These are phyloP conservation scores for Anas bernieri DNA, from an alignment of 2,797 vertebrate genomes.

Conservation along the genomic window DNA sequence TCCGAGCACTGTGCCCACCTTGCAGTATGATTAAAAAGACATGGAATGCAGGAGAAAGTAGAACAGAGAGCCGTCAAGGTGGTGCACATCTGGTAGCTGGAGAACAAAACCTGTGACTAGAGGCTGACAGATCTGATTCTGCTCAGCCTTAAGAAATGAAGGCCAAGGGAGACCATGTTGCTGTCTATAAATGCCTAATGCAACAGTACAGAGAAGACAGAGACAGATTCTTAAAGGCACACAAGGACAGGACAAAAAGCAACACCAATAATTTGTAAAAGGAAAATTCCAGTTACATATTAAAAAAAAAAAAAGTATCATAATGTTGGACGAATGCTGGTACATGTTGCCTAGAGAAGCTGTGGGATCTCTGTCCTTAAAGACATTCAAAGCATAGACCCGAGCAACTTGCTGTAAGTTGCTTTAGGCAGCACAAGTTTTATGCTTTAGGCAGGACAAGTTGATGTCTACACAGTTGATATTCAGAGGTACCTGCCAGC, in stretches of 20 bases:
- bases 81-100: not conserved
- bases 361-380: not conserved
- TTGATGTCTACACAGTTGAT: not conserved
- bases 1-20: not conserved
- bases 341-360: not conserved
- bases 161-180: not conserved
- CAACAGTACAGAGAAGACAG: not conserved
- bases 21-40: not conserved
- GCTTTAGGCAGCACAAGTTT: rapidly evolving
- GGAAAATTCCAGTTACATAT: not conserved
- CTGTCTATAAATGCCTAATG: not conserved
- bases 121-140: not conserved
- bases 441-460: not conserved
- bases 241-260: not conserved
- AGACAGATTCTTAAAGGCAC: not conserved
- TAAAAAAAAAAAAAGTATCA: too few relatives aligned
- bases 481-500: not conserved
- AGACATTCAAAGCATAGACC: not conserved
- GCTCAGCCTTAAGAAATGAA: not conserved
- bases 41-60: not conserved
- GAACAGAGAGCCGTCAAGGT: not conserved
- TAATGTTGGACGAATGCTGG: not conserved
- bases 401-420: not conserved
- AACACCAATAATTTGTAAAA: too few relatives aligned
- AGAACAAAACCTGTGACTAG: not conserved